These are phyloP conservation scores for Rhynchotus rufescens DNA, from an alignment of 2,797 vertebrate genomes.

Conservation along the genomic window DNA sequence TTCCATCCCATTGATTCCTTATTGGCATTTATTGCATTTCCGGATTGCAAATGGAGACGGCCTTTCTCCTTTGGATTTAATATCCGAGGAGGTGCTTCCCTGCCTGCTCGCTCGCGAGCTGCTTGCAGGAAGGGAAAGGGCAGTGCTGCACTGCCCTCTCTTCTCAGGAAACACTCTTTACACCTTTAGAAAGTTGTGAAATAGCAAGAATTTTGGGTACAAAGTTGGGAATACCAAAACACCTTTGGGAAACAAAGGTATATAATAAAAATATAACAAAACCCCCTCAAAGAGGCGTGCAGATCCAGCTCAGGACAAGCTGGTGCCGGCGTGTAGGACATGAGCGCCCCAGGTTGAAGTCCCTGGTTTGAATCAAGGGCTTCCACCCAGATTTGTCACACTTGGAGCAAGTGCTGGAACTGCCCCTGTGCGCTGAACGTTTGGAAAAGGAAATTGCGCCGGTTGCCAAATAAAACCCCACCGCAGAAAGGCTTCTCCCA, in stretches of 20 bases:
- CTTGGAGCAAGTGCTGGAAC: not conserved
- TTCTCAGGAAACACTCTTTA: not conserved
- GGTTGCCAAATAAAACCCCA: not conserved
- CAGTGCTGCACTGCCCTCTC: not conserved
- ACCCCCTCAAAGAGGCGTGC: not conserved
- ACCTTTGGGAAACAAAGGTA: not conserved
- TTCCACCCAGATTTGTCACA: not conserved
- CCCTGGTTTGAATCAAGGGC: not conserved
- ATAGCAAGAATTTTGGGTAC: not conserved
- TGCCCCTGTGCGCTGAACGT: not conserved
- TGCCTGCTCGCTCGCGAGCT: not conserved
- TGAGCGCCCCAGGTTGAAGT: not conserved
- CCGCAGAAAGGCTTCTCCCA: not conserved
- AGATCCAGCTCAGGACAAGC: not conserved
- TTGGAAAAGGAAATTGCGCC: not conserved
- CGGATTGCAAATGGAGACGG: slow-evolving; percentile 5
- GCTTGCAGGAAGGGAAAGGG: slow-evolving; percentile 36
- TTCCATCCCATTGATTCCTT: not conserved
- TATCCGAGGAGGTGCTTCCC: slow-evolving; percentile 59
- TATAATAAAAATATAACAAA: not conserved
- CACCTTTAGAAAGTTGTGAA: not conserved
- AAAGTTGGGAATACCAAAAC: too few relatives aligned
- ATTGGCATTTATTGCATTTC: not conserved
- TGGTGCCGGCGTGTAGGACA: not conserved
- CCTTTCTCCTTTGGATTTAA: not conserved